Percentiles rank a stretch among this genome's conserved stretches.
These are phyloP conservation scores for Yponomeuta malinellus DNA, from an alignment of 2,888 invertebrate genomes.

Conservation along the genomic window DNA sequence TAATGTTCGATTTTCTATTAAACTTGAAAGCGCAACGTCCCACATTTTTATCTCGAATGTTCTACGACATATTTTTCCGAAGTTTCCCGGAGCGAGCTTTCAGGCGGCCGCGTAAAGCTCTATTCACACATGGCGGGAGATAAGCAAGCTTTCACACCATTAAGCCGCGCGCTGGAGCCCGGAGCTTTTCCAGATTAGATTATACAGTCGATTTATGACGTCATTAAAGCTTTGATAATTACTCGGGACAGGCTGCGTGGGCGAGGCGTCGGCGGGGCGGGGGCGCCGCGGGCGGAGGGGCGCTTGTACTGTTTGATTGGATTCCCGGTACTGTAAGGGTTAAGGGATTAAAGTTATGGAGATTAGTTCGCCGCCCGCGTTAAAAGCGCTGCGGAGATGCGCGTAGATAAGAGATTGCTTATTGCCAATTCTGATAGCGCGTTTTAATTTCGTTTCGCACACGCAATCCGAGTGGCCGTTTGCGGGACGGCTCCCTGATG, in stretches of 20 bases:
- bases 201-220: conserved; percentile 77
- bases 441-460: conserved; percentile 62
- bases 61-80: conserved; percentile 76
- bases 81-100: conserved; percentile 74
- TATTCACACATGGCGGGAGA: conserved; percentile 76
- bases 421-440: conserved; percentile 71
- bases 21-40: conserved; percentile 74
- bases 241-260: conserved; percentile 77
- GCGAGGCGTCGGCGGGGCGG: conserved; percentile 49
- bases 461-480: conserved; percentile 26
- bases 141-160: conserved; percentile 77
- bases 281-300: conserved; percentile 34
- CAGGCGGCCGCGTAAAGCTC: conserved; percentile 73
- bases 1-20: conserved; percentile 77
- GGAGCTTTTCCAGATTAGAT: conserved; percentile 78
- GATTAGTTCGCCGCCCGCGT: conserved; percentile 74
- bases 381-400: conserved; percentile 72
- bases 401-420: conserved; percentile 72
- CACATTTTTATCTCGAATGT: conserved; percentile 74
- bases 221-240: conserved; percentile 78
- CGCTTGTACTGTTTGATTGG: conserved; percentile 75
- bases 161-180: conserved; percentile 74
- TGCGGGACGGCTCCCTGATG: conserved; percentile 35
- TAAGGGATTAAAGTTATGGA: conserved; percentile 76
- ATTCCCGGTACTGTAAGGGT: conserved; percentile 73